Percentiles rank a stretch among this genome's conserved stretches.
These are phyloP conservation scores for Drosophila littoralis DNA, from an alignment of 1,140 invertebrate species.

Conservation along the genomic window DNA sequence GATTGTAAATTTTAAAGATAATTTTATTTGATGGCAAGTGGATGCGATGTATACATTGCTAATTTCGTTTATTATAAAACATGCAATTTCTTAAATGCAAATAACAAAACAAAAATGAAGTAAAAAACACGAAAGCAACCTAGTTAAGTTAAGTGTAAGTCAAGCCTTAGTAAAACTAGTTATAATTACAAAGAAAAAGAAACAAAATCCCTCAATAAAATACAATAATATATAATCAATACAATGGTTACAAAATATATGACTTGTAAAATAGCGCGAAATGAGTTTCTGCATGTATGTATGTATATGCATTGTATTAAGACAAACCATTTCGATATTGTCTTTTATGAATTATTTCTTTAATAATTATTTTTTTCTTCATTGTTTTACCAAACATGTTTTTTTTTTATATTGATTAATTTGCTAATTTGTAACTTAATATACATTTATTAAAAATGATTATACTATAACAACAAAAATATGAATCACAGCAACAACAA, in stretches of 20 bases:
- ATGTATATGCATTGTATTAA: conserved; percentile 4
- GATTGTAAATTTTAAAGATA: conserved; percentile 65
- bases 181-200: conserved; percentile 56
- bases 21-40: conserved; percentile 51
- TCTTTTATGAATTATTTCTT: conserved; percentile 55
- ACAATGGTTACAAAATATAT: conserved; percentile 58
- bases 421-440: conserved; percentile 46
- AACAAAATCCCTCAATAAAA: conserved; percentile 26
- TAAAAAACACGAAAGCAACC: conserved; percentile 43
- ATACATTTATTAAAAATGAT: conserved; percentile 44
- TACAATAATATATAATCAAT: conserved; percentile 51
- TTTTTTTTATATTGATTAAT: conserved; percentile 54
- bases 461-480: conserved; percentile 57
- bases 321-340: conserved; percentile 39
- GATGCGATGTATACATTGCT: conserved; percentile 22
- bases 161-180: conserved; percentile 81
- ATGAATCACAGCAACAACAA: conserved; percentile 32
- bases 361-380: conserved; percentile 62
- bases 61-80: conserved; percentile 63
- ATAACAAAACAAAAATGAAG: conserved; percentile 30
- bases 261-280: conserved; percentile 69
- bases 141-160: conserved; percentile 79
- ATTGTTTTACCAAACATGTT: conserved; percentile 54
- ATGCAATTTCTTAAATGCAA: conserved; percentile 67
- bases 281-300: conserved; percentile 31